Conservation (phyloP, 2,797 vertebrate genomes). For the Sitta carolinensis region DNA sequence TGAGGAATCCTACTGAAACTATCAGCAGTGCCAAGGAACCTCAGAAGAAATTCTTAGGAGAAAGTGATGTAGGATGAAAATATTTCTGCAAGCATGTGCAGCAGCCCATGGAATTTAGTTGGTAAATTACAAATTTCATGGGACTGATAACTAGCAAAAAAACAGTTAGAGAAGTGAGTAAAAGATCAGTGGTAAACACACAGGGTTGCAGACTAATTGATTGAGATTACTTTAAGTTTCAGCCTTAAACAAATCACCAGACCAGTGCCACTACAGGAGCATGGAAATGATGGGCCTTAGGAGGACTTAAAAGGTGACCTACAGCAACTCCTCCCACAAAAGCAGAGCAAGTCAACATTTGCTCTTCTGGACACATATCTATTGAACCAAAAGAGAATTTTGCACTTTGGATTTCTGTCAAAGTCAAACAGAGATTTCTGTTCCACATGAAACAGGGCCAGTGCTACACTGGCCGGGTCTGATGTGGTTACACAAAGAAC, state of each 20-base stretch:
- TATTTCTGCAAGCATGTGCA: neutral
- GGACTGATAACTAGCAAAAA: neutral
- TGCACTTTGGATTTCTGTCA: neutral
- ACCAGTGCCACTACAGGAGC: neutral
- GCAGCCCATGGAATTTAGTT: neutral
- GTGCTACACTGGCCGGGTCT: neutral
- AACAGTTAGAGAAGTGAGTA: neutral
- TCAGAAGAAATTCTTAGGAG: neutral
- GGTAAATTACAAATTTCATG: neutral
- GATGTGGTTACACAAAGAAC: neutral
- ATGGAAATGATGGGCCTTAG: neutral
- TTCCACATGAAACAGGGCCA: rapidly evolving
- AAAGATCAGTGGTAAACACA: neutral
- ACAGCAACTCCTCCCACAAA: neutral
- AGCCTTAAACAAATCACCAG: neutral
- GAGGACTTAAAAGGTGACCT: neutral
- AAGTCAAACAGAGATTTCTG: neutral
- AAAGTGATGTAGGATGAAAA: neutral
- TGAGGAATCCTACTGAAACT: neutral
- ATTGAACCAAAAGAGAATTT: neutral
- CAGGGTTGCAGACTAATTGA: neutral
- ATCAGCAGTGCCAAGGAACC: neutral
- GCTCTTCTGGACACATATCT: neutral
- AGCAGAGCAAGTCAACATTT: neutral
- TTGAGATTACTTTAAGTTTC: neutral